phyloP scores from a whole-genome alignment of 2,113 vertebrate species.

The Charina bottae region DNA sequence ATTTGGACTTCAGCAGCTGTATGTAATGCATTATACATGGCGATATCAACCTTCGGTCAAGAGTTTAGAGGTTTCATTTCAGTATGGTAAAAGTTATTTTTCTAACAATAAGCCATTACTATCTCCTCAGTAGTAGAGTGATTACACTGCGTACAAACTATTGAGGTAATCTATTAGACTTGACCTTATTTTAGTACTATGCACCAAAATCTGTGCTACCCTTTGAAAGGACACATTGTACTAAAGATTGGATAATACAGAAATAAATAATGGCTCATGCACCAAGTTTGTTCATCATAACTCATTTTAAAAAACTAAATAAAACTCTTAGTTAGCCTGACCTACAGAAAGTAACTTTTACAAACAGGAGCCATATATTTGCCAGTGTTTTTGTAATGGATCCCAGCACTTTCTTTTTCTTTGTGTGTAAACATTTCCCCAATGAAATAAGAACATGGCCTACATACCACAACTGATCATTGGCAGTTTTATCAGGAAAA shows the following conservation, averaged over 20 bases:
- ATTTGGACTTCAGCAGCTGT: constrained; percentile 55
- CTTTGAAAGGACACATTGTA: not conserved
- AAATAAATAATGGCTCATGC: not conserved
- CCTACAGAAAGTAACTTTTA: not conserved
- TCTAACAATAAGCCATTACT: constrained; percentile 2
- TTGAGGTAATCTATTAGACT: not conserved
- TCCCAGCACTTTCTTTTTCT: not conserved
- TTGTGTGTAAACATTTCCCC: not conserved
- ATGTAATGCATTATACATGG: constrained; percentile 59
- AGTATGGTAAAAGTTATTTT: constrained; percentile 42
- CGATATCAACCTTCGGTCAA: constrained; percentile 62
- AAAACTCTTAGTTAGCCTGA: not conserved
- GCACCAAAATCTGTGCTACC: not conserved
- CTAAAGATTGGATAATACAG: not conserved
- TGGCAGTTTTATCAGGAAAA: not conserved
- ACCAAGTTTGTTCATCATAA: not conserved
- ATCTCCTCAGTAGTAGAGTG: not conserved
- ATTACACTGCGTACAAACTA: not conserved
- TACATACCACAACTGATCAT: not conserved
- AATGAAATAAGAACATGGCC: not conserved
- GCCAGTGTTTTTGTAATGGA: not conserved
- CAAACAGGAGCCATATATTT: not conserved
- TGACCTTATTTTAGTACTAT: not conserved
- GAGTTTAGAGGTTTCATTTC: constrained; percentile 62
- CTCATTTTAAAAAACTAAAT: not conserved